Evolutionary conservation across 2,113 vertebrate species (phyloP), one percentile per base, ranked within the genome.

Genomic region (Turnix velox): DNA sequence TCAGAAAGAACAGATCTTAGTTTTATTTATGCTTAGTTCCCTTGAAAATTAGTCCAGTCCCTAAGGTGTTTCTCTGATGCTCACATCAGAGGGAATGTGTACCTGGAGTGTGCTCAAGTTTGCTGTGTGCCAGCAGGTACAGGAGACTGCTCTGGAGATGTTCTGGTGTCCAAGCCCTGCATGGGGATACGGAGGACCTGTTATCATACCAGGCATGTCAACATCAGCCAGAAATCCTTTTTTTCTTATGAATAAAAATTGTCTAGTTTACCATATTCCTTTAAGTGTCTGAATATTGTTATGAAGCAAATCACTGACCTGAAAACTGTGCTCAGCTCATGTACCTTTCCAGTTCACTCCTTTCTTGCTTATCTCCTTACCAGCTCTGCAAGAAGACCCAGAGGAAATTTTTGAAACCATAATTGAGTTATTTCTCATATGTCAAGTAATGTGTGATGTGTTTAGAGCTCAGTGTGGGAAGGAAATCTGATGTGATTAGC

Each of bases 201-300:
- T 43, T 31, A 6, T 76, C 77, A 65, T 22, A n/a, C 16, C 16
- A 12, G 40, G 33, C 57, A 45, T 11, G 13, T 6, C 49, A 52
- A 59, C 23, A 51, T 59, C 59, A 35, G 7, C 22, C 23, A 23
- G 5, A 12, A 18, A 71, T 12, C 7, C 12, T 39, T 61, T 88
- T 11, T 42, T 46, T 12, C n/a, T n/a, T n/a, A n/a, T n/a, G n/a
- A n/a, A n/a, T n/a, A n/a, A n/a, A n/a, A n/a, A n/a, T n/a, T n/a
- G n/a, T n/a, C n/a, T n/a, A n/a, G n/a, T n/a, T n/a, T n/a, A n/a
- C n/a, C n/a, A n/a, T n/a, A n/a, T n/a, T n/a, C n/a, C n/a, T n/a
- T n/a, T n/a, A n/a, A n/a, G n/a, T n/a, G n/a, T n/a, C n/a, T 54
- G 65, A n/a, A 43, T 45, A 22, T 0, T 0, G 3, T 65, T 82